These are phyloP conservation scores for Picathartes gymnocephalus DNA, from an alignment of 2,113 vertebrate genomes.

Conservation along the genomic window DNA sequence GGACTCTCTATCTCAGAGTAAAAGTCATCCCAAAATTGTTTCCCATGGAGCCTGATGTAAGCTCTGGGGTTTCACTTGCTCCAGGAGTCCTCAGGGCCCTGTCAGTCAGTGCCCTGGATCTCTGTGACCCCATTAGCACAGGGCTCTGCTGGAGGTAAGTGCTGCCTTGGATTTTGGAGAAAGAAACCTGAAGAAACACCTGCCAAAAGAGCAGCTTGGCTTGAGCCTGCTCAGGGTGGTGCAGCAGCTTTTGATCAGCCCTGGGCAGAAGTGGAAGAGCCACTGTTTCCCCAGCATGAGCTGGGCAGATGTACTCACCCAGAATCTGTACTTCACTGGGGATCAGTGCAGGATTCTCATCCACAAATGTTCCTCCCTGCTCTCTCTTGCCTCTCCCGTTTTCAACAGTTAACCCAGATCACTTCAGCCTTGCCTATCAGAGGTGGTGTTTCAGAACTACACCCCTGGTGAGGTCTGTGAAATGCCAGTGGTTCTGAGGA, in stretches of 20 bases:
- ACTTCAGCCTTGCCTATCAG: conserved; percentile 84
- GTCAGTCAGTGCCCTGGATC: neutral
- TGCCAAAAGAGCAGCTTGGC: neutral
- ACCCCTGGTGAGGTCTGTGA: conserved; percentile 74
- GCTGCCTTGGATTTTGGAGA: neutral
- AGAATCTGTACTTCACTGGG: neutral
- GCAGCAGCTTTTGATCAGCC: neutral
- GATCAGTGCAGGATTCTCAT: neutral
- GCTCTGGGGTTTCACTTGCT: neutral
- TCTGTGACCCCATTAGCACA: neutral
- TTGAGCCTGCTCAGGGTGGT: neutral
- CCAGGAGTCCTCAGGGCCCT: neutral
- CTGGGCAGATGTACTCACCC: neutral
- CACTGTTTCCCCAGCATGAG: neutral
- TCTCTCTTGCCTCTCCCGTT: conserved; percentile 64
- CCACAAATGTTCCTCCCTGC: neutral
- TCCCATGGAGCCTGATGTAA: neutral
- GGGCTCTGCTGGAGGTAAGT: neutral
- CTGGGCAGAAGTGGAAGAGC: neutral
- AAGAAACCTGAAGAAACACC: neutral
- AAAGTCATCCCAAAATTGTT: neutral
- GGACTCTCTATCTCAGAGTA: neutral
- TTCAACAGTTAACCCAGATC: conserved; percentile 67
- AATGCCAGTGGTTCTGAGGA: conserved; percentile 77
- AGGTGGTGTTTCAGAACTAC: conserved; percentile 86